Conservation (phyloP, 2,888 invertebrate genomes). For the Cosmopolites sordidus region DNA sequence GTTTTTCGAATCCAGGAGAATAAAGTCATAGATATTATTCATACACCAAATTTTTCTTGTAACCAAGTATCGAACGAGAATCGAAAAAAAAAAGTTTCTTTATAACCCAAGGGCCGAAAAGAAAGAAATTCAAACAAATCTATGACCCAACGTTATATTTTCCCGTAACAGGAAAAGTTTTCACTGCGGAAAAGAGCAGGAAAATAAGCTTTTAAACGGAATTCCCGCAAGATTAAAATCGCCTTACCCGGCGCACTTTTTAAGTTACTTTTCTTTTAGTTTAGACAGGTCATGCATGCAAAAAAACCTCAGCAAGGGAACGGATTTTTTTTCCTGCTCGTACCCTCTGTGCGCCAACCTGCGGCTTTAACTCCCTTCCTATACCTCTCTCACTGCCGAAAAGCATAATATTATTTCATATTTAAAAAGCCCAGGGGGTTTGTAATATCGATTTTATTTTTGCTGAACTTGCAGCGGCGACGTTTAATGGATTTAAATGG, state of each 20-base stretch:
- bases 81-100: not conserved
- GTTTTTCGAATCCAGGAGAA: no score
- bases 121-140: not conserved
- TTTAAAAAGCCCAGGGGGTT: slow-evolving; percentile 14
- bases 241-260: slow-evolving; percentile 39
- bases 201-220: slow-evolving; percentile 43
- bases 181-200: slow-evolving; percentile 28
- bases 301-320: slow-evolving; percentile 23
- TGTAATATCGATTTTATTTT: slow-evolving; percentile 18
- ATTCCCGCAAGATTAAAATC: slow-evolving; percentile 44
- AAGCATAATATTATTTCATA: slow-evolving; percentile 27
- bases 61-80: no score
- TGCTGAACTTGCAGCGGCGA: slow-evolving; percentile 6
- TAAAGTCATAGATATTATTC: no score
- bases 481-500: slow-evolving; percentile 18
- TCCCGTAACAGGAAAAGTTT: slow-evolving; percentile 24
- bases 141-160: not conserved
- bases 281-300: slow-evolving; percentile 35
- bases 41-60: no score
- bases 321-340: slow-evolving; percentile 22
- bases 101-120: not conserved
- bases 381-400: not conserved
- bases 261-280: slow-evolving; percentile 38
- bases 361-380: not conserved
- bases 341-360: not conserved